Conservation (phyloP, 1,140 invertebrate species). For the Cydia amplana region DNA sequence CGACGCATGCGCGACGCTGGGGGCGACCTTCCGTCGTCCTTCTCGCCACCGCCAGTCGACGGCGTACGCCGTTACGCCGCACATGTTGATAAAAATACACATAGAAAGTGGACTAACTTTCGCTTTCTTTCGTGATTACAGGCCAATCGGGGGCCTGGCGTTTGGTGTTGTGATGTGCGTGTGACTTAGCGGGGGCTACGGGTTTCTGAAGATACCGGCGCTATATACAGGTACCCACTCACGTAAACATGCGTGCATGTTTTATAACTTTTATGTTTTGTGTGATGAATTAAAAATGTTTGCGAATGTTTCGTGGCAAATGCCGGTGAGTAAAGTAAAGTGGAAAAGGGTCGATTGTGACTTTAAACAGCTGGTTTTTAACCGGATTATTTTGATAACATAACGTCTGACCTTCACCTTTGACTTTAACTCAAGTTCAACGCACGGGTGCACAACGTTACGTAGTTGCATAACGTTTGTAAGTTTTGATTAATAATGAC, state of each 20-base stretch:
- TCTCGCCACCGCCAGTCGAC: constrained; percentile 52
- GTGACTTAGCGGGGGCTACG: constrained; percentile 13
- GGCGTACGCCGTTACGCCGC: constrained; percentile 53
- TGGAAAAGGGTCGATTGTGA: neutral
- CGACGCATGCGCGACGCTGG: constrained; percentile 61
- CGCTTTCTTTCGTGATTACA: constrained; percentile 48
- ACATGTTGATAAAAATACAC: constrained; percentile 55
- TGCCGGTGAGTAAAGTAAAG: neutral
- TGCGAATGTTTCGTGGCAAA: neutral
- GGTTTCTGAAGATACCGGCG: constrained; percentile 29
- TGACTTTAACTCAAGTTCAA: constrained; percentile 28
- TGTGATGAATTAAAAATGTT: constrained; percentile 33
- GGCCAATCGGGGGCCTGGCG: constrained; percentile 33
- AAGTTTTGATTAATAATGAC: neutral
- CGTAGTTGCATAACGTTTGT: neutral
- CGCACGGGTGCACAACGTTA: too few species aligned
- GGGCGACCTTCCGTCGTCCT: constrained; percentile 74
- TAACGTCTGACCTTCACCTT: constrained; percentile 33
- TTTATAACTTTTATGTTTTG: neutral
- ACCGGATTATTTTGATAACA: neutral
- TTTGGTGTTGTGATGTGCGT: constrained; percentile 45
- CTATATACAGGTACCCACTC: constrained; percentile 37
- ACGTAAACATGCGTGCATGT: constrained; percentile 9
- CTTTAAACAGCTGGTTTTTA: neutral
- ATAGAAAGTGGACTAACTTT: constrained; percentile 55